phyloP scores from a whole-genome alignment of 2,888 invertebrate species.

The Habroteleia sp. region DNA sequence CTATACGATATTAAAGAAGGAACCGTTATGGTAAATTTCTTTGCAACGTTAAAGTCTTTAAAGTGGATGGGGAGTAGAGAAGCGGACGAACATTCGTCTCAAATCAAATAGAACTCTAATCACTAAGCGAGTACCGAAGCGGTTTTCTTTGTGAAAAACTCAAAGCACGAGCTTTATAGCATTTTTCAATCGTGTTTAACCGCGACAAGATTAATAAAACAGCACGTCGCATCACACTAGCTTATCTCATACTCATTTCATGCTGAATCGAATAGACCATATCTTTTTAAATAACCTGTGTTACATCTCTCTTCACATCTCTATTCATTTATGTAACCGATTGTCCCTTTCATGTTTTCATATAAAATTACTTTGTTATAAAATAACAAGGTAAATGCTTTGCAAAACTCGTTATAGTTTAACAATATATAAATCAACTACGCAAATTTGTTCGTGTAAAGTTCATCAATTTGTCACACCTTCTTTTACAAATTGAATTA shows the following conservation, averaged over 20 bases:
- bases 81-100: neutral
- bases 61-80: neutral
- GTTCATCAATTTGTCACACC: no score
- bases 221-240: conserved; percentile 67
- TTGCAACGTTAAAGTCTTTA: conserved; percentile 27
- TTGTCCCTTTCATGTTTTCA: conserved; percentile 75
- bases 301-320: neutral
- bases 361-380: conserved; percentile 74
- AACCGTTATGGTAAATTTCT: conserved; percentile 31
- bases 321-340: conserved; percentile 61
- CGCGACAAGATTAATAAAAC: conserved; percentile 79
- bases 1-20: conserved; percentile 10
- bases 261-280: conserved; percentile 79
- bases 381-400: conserved; percentile 77
- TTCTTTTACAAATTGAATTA: no score
- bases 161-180: conserved; percentile 67
- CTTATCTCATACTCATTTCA: conserved; percentile 78
- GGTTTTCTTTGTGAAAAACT: conserved; percentile 60
- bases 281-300: conserved; percentile 73
- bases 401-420: no score
- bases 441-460: no score
- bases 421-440: no score
- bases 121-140: conserved; percentile 30
- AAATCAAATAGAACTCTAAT: conserved; percentile 41
- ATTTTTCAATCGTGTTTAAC: conserved; percentile 78